These are phyloP conservation scores for Steromphala cineraria DNA, from an alignment of 2,888 invertebrate species.

Conservation along the genomic window DNA sequence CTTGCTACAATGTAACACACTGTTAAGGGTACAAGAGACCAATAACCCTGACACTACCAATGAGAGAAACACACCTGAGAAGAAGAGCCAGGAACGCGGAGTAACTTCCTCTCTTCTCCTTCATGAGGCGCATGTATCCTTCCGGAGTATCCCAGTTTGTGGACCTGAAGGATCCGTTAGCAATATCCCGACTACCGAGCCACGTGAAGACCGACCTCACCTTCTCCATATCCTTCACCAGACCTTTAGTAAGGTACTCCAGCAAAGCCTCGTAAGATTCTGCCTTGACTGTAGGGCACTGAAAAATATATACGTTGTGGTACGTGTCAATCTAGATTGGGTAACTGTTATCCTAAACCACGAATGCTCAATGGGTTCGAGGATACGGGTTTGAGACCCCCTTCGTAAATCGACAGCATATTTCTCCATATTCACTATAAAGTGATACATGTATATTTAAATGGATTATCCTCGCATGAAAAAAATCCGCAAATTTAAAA, in stretches of 20 bases:
- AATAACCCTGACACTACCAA: neutral
- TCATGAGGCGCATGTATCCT: slow-evolving; percentile 48
- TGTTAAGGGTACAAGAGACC: no score
- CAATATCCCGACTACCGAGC: slow-evolving; percentile 46
- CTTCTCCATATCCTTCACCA: slow-evolving; percentile 37
- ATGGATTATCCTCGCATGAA: no score
- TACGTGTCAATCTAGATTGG: no score
- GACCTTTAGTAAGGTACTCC: slow-evolving; percentile 32
- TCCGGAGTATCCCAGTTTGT: slow-evolving; percentile 36
- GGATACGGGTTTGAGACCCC: no score
- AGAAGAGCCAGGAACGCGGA: slow-evolving; percentile 46
- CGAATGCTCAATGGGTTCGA: no score
- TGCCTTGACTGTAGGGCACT: neutral
- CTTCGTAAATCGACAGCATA: no score
- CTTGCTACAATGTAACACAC: no score
- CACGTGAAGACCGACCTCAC: slow-evolving; percentile 45
- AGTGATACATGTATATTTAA: no score
- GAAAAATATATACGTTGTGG: no score
- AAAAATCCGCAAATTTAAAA: no score
- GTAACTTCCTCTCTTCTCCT: slow-evolving; percentile 41
- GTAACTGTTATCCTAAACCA: no score
- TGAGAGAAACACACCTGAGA: slow-evolving; percentile 37
- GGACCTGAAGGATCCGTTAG: slow-evolving; percentile 26
- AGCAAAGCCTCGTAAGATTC: slow-evolving; percentile 30
- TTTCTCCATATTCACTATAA: no score